Evolutionary conservation across 1,140 invertebrate species (phyloP), one percentile per base, ranked within the genome.

Genomic region (Drosophila watanabei): DNA sequence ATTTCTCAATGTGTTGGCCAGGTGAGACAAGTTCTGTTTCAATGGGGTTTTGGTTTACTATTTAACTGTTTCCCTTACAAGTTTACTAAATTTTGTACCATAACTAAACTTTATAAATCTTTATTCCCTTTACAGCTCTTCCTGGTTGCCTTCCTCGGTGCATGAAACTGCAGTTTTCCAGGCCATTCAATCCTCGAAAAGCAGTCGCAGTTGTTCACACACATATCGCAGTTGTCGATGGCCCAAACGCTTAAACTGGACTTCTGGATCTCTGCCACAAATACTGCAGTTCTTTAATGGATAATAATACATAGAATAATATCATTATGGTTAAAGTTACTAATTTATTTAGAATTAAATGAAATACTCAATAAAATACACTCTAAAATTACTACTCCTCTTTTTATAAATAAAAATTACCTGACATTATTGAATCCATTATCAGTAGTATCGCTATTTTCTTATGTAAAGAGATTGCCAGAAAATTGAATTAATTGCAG

Each of bases 91-190:
- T 7, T 0, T 24, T 24, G 6, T n/a, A 20, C 5, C 4, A 13
- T 5, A 13, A 35, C 11, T 13, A 18, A 6, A 24, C 2, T 33
- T 2, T 4, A 5, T 28, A 35, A n/a, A n/a, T n/a, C n/a, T n/a
- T 24, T 28, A 32, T 46, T 37, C 0, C 13, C 0, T 45, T 37
- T 16, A 0, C 46, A 90, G 85, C 51, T 78, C 82, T 0, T 39
- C 46, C 18, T 89, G 81, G 81, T 35, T 84, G 5, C 60, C 82
- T 5, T 20, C 75, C 0, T n/a, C 58, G 43, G 46, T 85, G 1
- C 78, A 79, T 58, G 85, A 70, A 45, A 89, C 85, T 10, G 85
- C 85, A 5, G 79, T 90, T 4, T 79, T 64, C 30, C 63, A 66
- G 14, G 85, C 85, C 60, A 75, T 89, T n/a, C 60, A 85, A 57